Base-by-base conservation (phyloP, 2,888 invertebrate species). In the Nomada fucata region DNA sequence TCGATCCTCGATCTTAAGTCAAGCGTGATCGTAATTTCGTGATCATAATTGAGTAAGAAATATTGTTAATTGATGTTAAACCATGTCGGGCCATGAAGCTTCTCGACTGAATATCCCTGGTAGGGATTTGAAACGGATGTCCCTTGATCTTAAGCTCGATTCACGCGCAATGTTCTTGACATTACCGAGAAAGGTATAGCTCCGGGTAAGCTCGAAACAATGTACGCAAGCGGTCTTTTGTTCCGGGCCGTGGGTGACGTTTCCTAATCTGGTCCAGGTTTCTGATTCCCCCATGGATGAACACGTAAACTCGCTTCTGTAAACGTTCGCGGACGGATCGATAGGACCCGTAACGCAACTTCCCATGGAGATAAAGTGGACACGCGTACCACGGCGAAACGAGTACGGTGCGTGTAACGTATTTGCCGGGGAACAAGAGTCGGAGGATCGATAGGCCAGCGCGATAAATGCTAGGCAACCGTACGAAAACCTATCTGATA, bases 391-490 rank as follows among this genome's bases (percentile, higher is more conserved):
- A 50, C 60, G 44, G 52, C 47, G 42, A 55, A 53, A 59, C 68
- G 55, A 55, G 59, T 26, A 20, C 64, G 18, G 42, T 47, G 23
- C 29, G 9, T 60, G 36, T 44, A 64, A 57, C 68, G 72, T 78
- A 71, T 74, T 76, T 73, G 59, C 50, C 20, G 59, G 63, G 63
- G 74, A 78, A 80, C 82, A 63, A 69, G 67, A 72, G 57, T 23
- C 20, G 23, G 10, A 15, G 52, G 85, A 87, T 87, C 83, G 82
- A 87, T 87, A 83, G 57, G 10, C 47, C 29, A 15, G 10, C 15
- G 59, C 63, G 85, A 87, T 87, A 84, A 87, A 74, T 84, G 77
- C 86, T 68, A 78, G 57, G 86, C 84, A 76, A 86, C 84, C 67
- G 68, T 52, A 67, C 80, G 69, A 61, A 76, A 79, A 68, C 70